These are phyloP conservation scores for Psylliodes chrysocephalus DNA, from an alignment of 2,888 invertebrate genomes.

Conservation along the genomic window DNA sequence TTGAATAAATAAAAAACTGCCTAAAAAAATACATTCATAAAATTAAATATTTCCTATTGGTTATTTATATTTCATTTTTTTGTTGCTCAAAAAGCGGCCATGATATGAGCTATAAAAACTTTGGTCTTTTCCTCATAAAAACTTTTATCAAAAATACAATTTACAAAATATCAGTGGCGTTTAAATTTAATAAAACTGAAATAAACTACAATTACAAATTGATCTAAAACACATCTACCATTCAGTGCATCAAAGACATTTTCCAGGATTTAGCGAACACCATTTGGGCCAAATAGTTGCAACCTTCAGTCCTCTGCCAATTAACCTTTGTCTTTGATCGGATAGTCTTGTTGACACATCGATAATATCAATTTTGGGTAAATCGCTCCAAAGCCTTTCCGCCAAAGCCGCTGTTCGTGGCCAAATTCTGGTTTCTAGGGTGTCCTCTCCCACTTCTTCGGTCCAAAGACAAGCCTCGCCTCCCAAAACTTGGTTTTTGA, in stretches of 20 bases:
- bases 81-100: too few relatives aligned
- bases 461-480: conserved; percentile 86
- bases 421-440: conserved; percentile 82
- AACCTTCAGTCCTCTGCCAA: conserved; percentile 70
- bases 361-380: conserved; percentile 62
- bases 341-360: conserved; percentile 74
- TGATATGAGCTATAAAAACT: too few relatives aligned
- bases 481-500: conserved; percentile 67
- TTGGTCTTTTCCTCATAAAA: too few relatives aligned
- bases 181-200: too few relatives aligned
- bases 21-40: too few relatives aligned
- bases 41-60: too few relatives aligned
- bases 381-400: conserved; percentile 79
- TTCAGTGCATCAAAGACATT: conserved; percentile 23
- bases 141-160: too few relatives aligned
- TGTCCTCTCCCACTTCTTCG: conserved; percentile 78
- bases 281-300: conserved; percentile 80
- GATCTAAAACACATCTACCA: too few relatives aligned
- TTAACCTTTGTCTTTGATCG: conserved; percentile 71
- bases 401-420: conserved; percentile 82
- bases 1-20: too few relatives aligned
- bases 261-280: conserved; percentile 75
- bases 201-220: too few relatives aligned
- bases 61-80: too few relatives aligned
- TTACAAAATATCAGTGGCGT: too few relatives aligned